These are phyloP conservation scores for Reinhardtius hippoglossoides DNA, from an alignment of 2,113 vertebrate species.

Conservation along the genomic window DNA sequence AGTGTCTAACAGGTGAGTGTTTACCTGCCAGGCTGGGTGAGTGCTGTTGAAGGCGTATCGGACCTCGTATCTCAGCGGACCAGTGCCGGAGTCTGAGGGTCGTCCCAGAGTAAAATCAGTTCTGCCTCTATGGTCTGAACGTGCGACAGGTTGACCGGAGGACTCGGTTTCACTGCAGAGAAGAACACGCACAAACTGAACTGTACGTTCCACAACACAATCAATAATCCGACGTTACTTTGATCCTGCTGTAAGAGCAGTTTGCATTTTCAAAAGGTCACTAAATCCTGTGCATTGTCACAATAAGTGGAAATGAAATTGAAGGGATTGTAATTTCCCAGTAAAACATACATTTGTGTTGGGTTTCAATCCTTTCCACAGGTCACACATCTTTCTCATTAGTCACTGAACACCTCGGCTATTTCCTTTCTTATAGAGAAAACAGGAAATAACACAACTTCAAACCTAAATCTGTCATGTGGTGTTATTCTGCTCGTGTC, in stretches of 20 bases:
- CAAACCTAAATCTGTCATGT: neutral
- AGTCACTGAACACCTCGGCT: neutral
- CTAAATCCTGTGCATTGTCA: neutral
- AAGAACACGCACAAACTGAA: neutral
- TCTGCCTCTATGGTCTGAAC: conserved; percentile 83
- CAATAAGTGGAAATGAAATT: neutral
- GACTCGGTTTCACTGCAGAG: conserved; percentile 86
- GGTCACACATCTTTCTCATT: neutral
- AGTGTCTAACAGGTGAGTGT: neutral
- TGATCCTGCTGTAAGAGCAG: conserved; percentile 2
- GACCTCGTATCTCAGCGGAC: conserved; percentile 85
- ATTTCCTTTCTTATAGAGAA: neutral
- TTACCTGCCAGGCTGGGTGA: conserved; percentile 72
- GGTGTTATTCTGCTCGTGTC: neutral
- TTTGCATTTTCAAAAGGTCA: neutral
- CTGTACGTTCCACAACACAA: neutral
- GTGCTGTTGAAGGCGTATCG: conserved; percentile 78
- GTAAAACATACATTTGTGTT: neutral
- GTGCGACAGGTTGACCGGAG: conserved; percentile 84
- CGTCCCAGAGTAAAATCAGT: conserved; percentile 86
- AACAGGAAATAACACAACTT: neutral
- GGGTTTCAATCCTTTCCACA: neutral
- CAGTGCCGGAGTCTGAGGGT: conserved; percentile 31
- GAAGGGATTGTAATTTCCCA: neutral
- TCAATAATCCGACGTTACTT: neutral